These are phyloP conservation scores for Conistra vaccinii DNA, from an alignment of 2,888 invertebrate genomes.

Conservation along the genomic window DNA sequence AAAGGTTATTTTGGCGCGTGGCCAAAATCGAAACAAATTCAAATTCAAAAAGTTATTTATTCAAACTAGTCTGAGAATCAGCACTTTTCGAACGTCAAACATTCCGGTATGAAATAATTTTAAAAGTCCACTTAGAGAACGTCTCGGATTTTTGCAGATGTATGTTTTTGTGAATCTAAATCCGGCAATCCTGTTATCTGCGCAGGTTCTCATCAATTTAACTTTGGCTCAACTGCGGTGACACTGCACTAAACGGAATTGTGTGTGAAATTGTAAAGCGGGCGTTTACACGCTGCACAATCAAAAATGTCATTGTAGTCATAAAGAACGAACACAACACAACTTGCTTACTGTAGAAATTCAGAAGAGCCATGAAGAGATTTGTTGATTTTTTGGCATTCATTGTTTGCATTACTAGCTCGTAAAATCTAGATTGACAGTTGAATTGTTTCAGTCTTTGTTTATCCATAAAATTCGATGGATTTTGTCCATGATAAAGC, in stretches of 20 bases:
- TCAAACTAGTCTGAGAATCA: no score
- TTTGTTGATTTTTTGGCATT: neutral
- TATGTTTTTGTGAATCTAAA: no score
- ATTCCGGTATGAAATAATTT: no score
- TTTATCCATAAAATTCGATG: neutral
- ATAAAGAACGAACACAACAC: conserved; percentile 6
- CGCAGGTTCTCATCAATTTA: conserved; percentile 45
- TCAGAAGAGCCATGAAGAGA: neutral
- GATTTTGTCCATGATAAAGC: neutral
- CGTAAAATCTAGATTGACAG: neutral
- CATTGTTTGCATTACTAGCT: neutral
- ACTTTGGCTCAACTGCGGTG: conserved; percentile 33
- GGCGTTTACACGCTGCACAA: conserved; percentile 16
- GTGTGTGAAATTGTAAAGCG: conserved; percentile 35
- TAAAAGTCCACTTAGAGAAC: no score
- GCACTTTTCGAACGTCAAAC: no score
- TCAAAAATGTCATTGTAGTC: conserved; percentile 1
- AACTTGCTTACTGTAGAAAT: neutral
- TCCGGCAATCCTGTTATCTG: conserved; percentile 44
- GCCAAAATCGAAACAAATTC: no score
- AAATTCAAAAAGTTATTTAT: no score
- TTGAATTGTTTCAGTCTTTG: neutral
- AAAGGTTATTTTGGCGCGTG: neutral
- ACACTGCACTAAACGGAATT: conserved; percentile 23
- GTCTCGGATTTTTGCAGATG: no score